phyloP scores from a whole-genome alignment of 2,113 vertebrate genomes.

The Pollimyrus isidori region DNA sequence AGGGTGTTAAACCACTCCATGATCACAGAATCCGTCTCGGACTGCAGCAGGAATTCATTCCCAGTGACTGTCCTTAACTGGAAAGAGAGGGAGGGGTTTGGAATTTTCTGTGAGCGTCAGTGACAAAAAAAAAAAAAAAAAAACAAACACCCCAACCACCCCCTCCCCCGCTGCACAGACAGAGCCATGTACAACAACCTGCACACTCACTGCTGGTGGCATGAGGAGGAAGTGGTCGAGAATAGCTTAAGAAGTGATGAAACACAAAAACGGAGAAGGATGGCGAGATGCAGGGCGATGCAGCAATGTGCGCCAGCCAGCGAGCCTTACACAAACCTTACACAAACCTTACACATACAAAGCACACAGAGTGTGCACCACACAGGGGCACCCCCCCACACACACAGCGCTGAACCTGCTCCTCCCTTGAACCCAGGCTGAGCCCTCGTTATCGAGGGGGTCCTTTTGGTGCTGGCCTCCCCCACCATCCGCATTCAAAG shows the following conservation, averaged over 20 bases:
- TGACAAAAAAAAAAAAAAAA: too few species aligned
- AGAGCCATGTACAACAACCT: neutral
- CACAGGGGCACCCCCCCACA: neutral
- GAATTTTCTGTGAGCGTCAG: neutral
- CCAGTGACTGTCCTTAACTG: slow-evolving; percentile 81
- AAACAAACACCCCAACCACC: neutral
- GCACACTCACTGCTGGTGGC: neutral
- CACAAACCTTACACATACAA: neutral
- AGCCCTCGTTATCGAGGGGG: neutral
- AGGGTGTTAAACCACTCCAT: slow-evolving; percentile 76
- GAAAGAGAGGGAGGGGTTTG: neutral
- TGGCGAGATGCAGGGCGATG: neutral
- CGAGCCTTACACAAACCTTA: neutral
- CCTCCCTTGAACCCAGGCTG: neutral
- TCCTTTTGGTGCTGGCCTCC: neutral
- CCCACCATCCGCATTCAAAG: neutral
- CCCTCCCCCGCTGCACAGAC: neutral
- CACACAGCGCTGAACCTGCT: neutral
- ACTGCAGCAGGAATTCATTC: slow-evolving; percentile 86
- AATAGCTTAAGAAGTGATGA: neutral
- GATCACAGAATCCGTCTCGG: slow-evolving; percentile 71
- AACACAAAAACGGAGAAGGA: neutral
- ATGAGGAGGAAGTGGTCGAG: neutral
- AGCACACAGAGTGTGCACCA: neutral
- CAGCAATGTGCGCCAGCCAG: neutral